Evolutionary conservation across 2,797 vertebrate genomes (phyloP).

Genomic region (Hemibagrus guttatus): DNA sequence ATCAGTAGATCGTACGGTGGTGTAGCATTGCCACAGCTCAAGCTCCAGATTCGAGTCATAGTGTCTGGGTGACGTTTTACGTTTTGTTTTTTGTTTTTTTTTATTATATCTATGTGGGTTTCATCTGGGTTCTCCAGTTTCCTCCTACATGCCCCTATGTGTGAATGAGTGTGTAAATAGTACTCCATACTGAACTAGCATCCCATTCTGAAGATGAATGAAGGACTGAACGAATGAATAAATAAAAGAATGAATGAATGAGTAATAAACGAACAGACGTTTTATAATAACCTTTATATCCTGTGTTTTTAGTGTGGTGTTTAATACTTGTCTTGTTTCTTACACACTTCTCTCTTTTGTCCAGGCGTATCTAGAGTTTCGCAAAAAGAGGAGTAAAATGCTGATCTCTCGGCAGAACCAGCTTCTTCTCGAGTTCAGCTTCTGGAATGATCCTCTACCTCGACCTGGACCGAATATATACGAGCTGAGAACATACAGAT

Average conservation of each 20-base stretch:
- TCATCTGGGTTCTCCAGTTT: neutral
- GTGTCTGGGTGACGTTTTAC: neutral
- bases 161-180: neutral
- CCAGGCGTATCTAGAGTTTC: slow-evolving; percentile 89
- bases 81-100: neutral
- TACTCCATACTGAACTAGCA: neutral
- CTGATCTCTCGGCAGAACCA: slow-evolving; percentile 90
- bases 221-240: neutral
- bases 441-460: slow-evolving; percentile 93
- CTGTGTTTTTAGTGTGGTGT: neutral
- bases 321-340: neutral
- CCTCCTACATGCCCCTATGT: neutral
- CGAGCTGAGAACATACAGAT: slow-evolving; percentile 88
- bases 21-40: neutral
- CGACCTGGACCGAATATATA: slow-evolving; percentile 90
- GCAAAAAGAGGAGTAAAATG: slow-evolving; percentile 89
- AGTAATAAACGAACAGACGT: neutral
- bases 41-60: neutral
- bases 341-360: neutral
- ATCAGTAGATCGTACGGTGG: neutral
- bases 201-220: neutral
- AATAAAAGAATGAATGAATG: neutral
- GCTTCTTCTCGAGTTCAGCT: slow-evolving; percentile 94
- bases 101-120: neutral
- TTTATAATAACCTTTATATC: neutral